Base-by-base conservation (phyloP, 2,888 invertebrate genomes). In the Ptycholaimellus sp. region DNA sequence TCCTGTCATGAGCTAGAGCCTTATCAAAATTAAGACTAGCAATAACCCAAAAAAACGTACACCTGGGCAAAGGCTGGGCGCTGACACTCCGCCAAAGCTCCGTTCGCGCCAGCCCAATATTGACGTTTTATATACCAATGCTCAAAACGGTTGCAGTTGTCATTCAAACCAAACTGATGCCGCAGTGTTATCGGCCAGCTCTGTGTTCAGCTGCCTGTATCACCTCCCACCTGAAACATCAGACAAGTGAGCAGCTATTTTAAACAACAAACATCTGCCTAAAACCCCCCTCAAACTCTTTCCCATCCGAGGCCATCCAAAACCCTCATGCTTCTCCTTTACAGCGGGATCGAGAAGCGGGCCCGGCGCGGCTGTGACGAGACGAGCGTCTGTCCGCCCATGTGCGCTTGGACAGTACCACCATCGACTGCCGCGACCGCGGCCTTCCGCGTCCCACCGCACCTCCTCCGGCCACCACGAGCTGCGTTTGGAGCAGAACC, bases 401-500 rank as follows among this genome's bases (percentile, higher is more conserved):
- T 81, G 11, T 96, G 93, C 60, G 70, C 76, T 43, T 96, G 93
- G 64, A 76, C 78, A 13, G 82, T 85, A 83, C 83, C 17, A 80
- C 90, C 41, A 49, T 52, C 4, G 48, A 53, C 40, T 52, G 51
- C 32, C 68, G 87, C 37, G 83, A 85, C 66, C 78, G 82, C 57
- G 75, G 80, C 40, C 70, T 93, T 35, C 72, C 75, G 74, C 57
- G 73, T 93, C 37, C 90, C 93, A 1, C 70, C 74, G 42, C 75
- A 78, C 54, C 71, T 93, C 87, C 93, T 1, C 80, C 81, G 49
- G 73, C 77, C 47, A 82, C 81, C 32, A 80, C 1, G 93, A 93
- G 67, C 69, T 93, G 90, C 78, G 90, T 39, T 67, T 93, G 56
- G 90, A 93, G 65, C 83, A 90, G 66, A 93, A 93, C 64, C 77